Conservation (phyloP, 2,113 vertebrate species). For the Scortum barcoo region DNA sequence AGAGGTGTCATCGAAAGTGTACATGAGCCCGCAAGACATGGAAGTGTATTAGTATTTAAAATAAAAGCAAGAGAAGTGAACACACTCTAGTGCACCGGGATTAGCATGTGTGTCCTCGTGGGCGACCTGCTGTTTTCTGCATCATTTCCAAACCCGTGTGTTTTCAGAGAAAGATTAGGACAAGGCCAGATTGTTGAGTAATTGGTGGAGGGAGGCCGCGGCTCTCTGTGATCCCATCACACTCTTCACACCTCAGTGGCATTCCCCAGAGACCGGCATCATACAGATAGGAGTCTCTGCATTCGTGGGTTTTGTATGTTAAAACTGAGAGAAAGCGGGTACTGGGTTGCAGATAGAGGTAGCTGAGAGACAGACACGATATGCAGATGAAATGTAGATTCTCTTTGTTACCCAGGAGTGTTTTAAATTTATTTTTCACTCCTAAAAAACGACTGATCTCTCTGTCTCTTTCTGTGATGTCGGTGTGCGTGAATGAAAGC, state of each 20-base stretch:
- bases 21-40: constrained; percentile 37
- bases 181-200: constrained; percentile 72
- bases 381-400: neutral
- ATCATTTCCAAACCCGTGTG: constrained; percentile 70
- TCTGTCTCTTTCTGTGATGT: constrained; percentile 8
- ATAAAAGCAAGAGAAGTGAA: constrained; percentile 62
- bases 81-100: constrained; percentile 68
- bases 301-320: constrained; percentile 5
- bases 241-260: constrained; percentile 73
- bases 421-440: neutral
- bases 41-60: constrained; percentile 72
- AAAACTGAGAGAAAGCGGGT: neutral
- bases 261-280: constrained; percentile 57
- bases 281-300: constrained; percentile 26
- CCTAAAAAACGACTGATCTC: neutral
- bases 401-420: too few relatives aligned
- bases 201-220: constrained; percentile 71
- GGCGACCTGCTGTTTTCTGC: constrained; percentile 77
- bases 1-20: constrained; percentile 43
- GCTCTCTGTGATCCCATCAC: constrained; percentile 76
- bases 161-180: constrained; percentile 77
- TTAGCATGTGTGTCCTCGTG: constrained; percentile 71
- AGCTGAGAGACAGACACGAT: neutral
- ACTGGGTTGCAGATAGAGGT: neutral
- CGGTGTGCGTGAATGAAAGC: constrained; percentile 6